Percentiles rank a stretch among this genome's conserved stretches.
These are phyloP conservation scores for Oriolus oriolus DNA, from an alignment of 2,113 vertebrate genomes.

Conservation along the genomic window DNA sequence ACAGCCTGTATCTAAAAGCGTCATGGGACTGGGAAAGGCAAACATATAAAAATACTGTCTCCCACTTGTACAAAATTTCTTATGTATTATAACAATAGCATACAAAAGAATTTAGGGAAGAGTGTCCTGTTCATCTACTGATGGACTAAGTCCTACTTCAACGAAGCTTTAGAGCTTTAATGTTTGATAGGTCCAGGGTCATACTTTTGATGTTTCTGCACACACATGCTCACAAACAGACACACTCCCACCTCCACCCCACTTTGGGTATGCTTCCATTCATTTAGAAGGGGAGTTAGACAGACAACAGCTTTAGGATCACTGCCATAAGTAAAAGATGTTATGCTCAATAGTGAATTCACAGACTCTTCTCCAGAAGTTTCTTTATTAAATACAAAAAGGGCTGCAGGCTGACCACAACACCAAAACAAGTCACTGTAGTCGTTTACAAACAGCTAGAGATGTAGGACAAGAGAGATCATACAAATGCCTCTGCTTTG, in stretches of 20 bases:
- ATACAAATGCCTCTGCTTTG: constrained; percentile 22
- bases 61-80: not conserved
- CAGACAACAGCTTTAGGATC: not conserved
- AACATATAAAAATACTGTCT: not conserved
- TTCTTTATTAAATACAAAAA: constrained; percentile 58
- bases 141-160: not conserved
- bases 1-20: not conserved
- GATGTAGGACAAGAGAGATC: not conserved
- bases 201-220: not conserved
- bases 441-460: constrained; percentile 30
- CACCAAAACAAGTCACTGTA: not conserved
- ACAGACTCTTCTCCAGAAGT: constrained; percentile 54
- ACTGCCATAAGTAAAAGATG: not conserved
- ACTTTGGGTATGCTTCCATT: not conserved
- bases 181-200: not conserved
- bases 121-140: not conserved
- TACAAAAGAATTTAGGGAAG: not conserved
- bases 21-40: not conserved
- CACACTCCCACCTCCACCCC: not conserved
- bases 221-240: not conserved
- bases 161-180: not conserved
- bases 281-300: not conserved
- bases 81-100: not conserved
- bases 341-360: constrained; percentile 15
- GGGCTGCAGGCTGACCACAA: constrained; percentile 33